Base-by-base conservation (phyloP, 64 coral and sea anemone genomes). In the Actinia tenebrosa region DNA sequence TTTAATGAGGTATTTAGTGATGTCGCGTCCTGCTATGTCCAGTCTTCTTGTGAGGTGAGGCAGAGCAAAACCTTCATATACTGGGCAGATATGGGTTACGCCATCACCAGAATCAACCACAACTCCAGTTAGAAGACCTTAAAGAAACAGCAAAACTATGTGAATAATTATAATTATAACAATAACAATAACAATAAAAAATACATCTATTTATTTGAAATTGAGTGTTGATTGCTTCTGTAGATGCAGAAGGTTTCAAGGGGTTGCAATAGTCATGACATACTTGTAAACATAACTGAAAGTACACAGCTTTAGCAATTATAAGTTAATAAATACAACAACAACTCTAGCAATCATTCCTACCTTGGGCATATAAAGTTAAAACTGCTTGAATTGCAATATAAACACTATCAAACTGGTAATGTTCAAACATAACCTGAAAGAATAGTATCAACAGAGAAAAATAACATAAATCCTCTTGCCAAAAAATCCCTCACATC, bases 391-490 rank as follows among this genome's bases (percentile, higher is more conserved):
- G 96, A 23, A 98, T 98, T 44, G 96, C 96, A 83, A 98, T 92
- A 62, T 98, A 98, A 16, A 98, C 96, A 88, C 96, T 93, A 63
- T 94, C 96, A 92, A 98, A 94, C 56, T 98, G 84, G 69, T 98
- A 98, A 84, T 95, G 91, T 84, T 98, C 96, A 87, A 98, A 98
- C 96, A 98, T 98, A 8, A 98, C 96, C 96, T 98, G 60, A 52
- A 86, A 46, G 79, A 88, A 79, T 46, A 80, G 8, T 16, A 78
- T 11, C 11, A 46, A 81, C 42, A 81, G 18, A 45, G 22, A 6
- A 44, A 44, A 2, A 81, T 81, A 15, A 45, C 14, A 3, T 20
- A 19, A 37, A 53, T 37, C 42, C 20, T 42, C 45, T 79, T 79
- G 60, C 18, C 60, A 61, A 37, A 20, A 55, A 55, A 14, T 14